A percentile compares a stretch with the other conserved stretches of the same genome.
phyloP scores from a whole-genome alignment of 92 coral and sea anemone genomes.

The Paramuricea clavata region DNA sequence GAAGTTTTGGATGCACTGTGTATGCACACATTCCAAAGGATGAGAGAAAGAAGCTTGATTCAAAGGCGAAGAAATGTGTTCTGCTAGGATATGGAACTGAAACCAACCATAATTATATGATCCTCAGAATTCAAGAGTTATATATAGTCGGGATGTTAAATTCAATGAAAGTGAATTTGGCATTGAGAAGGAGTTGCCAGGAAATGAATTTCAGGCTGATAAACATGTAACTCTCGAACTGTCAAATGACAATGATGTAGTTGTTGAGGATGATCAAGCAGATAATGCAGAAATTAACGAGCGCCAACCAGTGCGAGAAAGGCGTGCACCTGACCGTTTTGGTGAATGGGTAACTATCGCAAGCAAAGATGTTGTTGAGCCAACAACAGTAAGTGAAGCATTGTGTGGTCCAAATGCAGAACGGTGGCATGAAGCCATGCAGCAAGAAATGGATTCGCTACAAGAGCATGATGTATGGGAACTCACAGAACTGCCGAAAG shows the following conservation, averaged over 20 bases:
- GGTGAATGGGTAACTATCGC: constrained; percentile 71
- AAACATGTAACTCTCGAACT: constrained; percentile 53
- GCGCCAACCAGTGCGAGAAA: constrained; percentile 60
- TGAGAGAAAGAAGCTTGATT: constrained; percentile 72
- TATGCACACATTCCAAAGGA: constrained; percentile 76
- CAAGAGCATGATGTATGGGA: constrained; percentile 62
- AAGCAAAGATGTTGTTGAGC: too few relatives aligned
- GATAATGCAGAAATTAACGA: constrained; percentile 33
- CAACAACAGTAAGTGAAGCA: constrained; percentile 63
- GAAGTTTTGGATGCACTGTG: constrained; percentile 70
- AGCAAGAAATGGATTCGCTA: constrained; percentile 61
- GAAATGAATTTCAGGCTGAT: constrained; percentile 42
- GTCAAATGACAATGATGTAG: constrained; percentile 46
- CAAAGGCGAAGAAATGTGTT: constrained; percentile 66
- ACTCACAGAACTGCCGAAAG: constrained; percentile 64
- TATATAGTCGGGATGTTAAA: constrained; percentile 65
- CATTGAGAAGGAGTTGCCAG: constrained; percentile 35
- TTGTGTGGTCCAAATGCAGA: constrained; percentile 52
- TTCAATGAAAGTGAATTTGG: constrained; percentile 61
- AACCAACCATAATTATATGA: constrained; percentile 66
- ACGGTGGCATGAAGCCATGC: constrained; percentile 65
- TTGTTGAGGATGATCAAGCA: constrained; percentile 38
- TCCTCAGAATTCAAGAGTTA: constrained; percentile 51
- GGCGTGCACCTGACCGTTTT: constrained; percentile 60
- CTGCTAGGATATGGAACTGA: constrained; percentile 73